Conservation (phyloP, 2,113 vertebrate genomes). For the Melierax canorus region DNA sequence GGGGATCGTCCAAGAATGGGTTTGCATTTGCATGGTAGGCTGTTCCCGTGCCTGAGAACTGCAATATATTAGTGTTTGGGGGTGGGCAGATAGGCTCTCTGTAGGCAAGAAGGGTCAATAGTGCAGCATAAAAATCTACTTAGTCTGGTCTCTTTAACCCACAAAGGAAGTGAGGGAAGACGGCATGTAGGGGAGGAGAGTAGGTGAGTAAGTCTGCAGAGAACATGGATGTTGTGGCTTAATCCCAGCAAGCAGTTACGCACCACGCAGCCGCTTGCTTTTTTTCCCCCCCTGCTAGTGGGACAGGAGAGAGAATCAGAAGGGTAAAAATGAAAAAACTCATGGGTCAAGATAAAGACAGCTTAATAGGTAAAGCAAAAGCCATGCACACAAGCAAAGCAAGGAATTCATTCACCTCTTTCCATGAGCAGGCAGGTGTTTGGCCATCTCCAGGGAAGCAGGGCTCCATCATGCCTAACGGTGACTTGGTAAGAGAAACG, state of each 20-base stretch:
- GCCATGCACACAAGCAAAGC: not conserved
- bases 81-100: not conserved
- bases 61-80: not conserved
- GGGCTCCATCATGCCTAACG: fast-evolving
- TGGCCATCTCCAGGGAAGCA: not conserved
- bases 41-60: not conserved
- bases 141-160: not conserved
- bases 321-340: not conserved
- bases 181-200: not conserved
- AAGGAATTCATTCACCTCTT: not conserved
- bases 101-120: not conserved
- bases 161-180: not conserved
- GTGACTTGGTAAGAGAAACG: not conserved
- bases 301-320: not conserved
- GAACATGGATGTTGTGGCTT: not conserved
- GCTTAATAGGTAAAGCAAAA: not conserved
- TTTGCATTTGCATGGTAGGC: not conserved
- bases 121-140: not conserved
- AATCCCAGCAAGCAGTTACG: not conserved
- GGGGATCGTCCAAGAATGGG: not conserved
- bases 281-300: not conserved
- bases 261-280: not conserved
- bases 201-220: not conserved
- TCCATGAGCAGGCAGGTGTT: not conserved
- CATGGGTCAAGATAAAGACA: not conserved